phyloP scores from a whole-genome alignment of 2,113 vertebrate genomes.

The Elanoides forficatus region DNA sequence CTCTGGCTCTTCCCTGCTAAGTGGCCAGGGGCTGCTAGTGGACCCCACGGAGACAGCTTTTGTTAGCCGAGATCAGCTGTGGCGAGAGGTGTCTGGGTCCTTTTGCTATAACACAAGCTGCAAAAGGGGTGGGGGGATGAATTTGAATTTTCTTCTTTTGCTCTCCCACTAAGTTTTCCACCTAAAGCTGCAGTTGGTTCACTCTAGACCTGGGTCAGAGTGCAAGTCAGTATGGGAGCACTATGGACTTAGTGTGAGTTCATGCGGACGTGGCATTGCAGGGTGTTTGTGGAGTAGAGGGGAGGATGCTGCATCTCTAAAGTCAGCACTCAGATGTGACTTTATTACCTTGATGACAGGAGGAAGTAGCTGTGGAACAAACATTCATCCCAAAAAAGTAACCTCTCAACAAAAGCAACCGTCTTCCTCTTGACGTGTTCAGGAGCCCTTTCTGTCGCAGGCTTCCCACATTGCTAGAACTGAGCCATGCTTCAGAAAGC shows the following conservation, averaged over 20 bases:
- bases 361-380: neutral
- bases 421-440: neutral
- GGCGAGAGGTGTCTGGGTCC: neutral
- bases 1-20: neutral
- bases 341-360: neutral
- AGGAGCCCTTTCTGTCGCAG: accelerated
- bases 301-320: neutral
- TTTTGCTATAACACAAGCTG: neutral
- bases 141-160: neutral
- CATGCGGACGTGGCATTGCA: neutral
- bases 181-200: neutral
- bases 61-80: neutral
- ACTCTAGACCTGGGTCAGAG: neutral
- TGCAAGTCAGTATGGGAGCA: neutral
- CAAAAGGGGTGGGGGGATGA: neutral
- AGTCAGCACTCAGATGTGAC: neutral
- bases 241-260: neutral
- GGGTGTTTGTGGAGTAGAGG: neutral
- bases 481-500: neutral
- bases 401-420: neutral
- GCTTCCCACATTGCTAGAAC: neutral
- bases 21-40: neutral
- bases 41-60: neutral
- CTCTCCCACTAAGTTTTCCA: neutral
- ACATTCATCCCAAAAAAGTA: neutral